phyloP scores from a whole-genome alignment of 2,797 vertebrate genomes.

The Sebastes glaucus region DNA sequence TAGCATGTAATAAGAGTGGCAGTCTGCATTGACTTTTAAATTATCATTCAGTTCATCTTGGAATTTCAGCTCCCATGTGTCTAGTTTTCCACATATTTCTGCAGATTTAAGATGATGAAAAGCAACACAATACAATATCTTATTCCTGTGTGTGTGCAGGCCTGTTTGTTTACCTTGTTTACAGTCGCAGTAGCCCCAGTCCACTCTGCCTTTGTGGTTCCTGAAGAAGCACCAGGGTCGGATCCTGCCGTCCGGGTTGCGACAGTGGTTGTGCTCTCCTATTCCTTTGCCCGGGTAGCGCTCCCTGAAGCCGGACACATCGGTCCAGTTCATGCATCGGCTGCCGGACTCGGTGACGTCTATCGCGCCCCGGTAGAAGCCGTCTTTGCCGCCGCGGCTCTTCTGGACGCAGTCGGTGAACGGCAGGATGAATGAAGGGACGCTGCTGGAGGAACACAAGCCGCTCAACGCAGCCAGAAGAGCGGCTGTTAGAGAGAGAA shows the following conservation, averaged over 20 bases:
- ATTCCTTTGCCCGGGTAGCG: slow-evolving; percentile 79
- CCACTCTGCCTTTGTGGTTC: slow-evolving; percentile 78
- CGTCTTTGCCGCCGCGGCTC: slow-evolving; percentile 70
- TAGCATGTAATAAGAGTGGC: neutral
- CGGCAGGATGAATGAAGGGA: slow-evolving; percentile 71
- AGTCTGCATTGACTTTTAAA: neutral
- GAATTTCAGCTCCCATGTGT: neutral
- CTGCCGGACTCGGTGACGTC: slow-evolving; percentile 86
- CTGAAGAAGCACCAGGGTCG: slow-evolving; percentile 88
- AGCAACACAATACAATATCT: neutral
- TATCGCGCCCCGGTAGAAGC: slow-evolving; percentile 80
- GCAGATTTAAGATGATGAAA: neutral
- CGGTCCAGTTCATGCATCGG: slow-evolving; percentile 85
- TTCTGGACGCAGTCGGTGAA: slow-evolving; percentile 78
- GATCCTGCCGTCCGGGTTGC: slow-evolving; percentile 86
- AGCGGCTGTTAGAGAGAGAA: slow-evolving; percentile 41
- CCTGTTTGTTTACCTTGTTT: slow-evolving; percentile 84
- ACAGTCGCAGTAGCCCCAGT: slow-evolving; percentile 90
- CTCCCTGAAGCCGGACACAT: slow-evolving; percentile 78
- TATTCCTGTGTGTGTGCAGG: neutral
- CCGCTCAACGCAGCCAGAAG: slow-evolving; percentile 40
- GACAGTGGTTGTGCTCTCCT: slow-evolving; percentile 87
- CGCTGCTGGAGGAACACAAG: slow-evolving; percentile 46
- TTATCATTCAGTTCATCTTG: neutral
- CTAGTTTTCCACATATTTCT: neutral